A percentile compares a stretch with the other conserved stretches of the same genome.
These are phyloP conservation scores for Macrosteles quadrilineatus DNA, from an alignment of 1,140 invertebrate species.

Conservation along the genomic window DNA sequence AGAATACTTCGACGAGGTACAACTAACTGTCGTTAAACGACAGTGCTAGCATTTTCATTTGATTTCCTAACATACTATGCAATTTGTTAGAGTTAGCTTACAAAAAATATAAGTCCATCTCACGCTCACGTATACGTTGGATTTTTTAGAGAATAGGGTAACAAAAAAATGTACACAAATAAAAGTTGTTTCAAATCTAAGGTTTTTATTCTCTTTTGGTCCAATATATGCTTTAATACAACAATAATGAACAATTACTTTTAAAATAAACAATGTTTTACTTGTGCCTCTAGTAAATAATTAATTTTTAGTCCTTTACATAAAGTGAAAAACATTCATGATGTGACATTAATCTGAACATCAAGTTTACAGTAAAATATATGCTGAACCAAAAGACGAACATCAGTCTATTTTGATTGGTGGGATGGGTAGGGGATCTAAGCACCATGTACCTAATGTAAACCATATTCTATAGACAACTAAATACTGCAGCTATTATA, in stretches of 20 bases:
- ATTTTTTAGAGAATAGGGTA: too few relatives aligned
- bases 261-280: not conserved
- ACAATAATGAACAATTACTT: not conserved
- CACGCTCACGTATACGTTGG: too few relatives aligned
- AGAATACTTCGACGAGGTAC: too few relatives aligned
- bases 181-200: slow-evolving; percentile 14
- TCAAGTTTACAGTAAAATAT: not conserved
- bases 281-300: not conserved
- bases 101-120: too few relatives aligned
- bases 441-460: not conserved
- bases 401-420: slow-evolving; percentile 8
- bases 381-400: slow-evolving; percentile 6
- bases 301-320: not conserved
- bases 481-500: not conserved
- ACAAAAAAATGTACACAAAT: too few relatives aligned
- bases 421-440: slow-evolving; percentile 9
- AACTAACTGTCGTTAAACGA: too few relatives aligned
- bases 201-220: slow-evolving; percentile 19
- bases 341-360: not conserved
- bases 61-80: too few relatives aligned
- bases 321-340: not conserved
- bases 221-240: slow-evolving; percentile 4
- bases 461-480: not conserved
- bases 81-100: too few relatives aligned
- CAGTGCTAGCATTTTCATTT: too few relatives aligned